Conservation (phyloP, 2,797 vertebrate species). For the Vipera ursinii region DNA sequence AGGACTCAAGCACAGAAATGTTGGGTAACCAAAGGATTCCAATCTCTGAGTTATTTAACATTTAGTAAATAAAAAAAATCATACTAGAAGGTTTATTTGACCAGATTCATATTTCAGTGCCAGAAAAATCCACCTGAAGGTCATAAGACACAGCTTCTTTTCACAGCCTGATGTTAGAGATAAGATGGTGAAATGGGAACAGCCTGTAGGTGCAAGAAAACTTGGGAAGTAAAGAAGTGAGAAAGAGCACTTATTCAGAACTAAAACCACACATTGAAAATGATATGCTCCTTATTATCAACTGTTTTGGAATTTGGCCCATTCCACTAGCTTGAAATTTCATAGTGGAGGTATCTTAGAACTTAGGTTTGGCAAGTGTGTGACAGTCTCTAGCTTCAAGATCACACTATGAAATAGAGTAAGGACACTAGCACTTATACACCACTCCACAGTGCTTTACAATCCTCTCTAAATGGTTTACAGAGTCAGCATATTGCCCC, state of each 20-base stretch:
- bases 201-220: neutral
- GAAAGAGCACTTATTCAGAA: neutral
- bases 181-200: neutral
- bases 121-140: neutral
- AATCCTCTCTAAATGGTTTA: neutral
- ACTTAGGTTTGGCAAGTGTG: neutral
- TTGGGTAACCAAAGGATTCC: neutral
- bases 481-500: neutral
- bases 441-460: neutral
- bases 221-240: neutral
- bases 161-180: neutral
- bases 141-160: neutral
- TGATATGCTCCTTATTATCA: neutral
- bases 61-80: neutral
- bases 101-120: neutral
- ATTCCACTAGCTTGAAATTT: neutral
- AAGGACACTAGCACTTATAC: neutral
- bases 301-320: neutral
- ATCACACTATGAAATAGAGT: neutral
- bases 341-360: neutral
- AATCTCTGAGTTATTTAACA: neutral
- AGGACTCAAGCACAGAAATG: neutral
- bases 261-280: neutral
- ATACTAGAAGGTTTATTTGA: neutral
- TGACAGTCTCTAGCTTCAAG: neutral